Conservation (phyloP, 1,140 invertebrate genomes). For the Octopus bimaculoides region DNA sequence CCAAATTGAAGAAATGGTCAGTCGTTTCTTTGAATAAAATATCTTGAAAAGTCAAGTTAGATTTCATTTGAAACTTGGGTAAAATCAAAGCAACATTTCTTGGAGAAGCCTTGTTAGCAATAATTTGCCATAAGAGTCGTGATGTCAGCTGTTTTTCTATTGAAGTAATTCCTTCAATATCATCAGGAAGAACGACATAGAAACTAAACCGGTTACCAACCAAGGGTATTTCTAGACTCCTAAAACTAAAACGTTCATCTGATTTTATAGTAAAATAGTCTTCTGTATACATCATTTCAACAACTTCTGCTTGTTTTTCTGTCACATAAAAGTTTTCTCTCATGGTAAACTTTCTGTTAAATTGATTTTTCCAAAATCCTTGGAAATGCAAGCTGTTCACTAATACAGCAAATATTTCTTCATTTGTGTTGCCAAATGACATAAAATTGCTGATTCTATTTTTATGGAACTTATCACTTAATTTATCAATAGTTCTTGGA, state of each 20-base stretch:
- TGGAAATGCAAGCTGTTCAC: conserved; percentile 78
- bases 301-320: conserved; percentile 15
- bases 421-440: no score
- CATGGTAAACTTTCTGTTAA: conserved; percentile 62
- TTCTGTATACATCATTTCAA: conserved; percentile 57
- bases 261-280: conserved; percentile 63
- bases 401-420: conserved; percentile 61
- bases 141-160: conserved; percentile 62
- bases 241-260: conserved; percentile 68
- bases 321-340: conserved; percentile 42
- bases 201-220: conserved; percentile 63
- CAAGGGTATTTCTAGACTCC: conserved; percentile 73
- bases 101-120: conserved; percentile 6
- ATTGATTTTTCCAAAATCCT: conserved; percentile 71
- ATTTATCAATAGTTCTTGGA: no score
- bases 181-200: conserved; percentile 72
- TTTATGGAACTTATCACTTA: no score
- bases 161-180: conserved; percentile 42
- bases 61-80: conserved; percentile 65
- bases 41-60: conserved; percentile 57
- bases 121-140: conserved; percentile 51
- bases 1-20: no score
- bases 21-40: background rate
- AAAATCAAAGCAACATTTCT: conserved; percentile 61
- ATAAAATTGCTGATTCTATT: no score